Conservation (phyloP, 2,888 invertebrate species). For the Beris chalybata region DNA sequence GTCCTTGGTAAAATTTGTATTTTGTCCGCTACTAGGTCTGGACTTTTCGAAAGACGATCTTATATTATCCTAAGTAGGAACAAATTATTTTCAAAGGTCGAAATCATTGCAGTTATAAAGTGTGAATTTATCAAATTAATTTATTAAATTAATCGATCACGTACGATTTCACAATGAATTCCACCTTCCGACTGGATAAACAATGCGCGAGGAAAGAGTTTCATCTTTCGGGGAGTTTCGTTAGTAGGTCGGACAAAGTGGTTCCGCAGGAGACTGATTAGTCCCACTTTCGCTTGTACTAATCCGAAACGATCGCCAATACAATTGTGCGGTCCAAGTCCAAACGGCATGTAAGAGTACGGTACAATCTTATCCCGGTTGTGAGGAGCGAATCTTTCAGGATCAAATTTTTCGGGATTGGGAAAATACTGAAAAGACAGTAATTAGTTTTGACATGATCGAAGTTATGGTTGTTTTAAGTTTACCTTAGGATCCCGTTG, state of each 20-base stretch:
- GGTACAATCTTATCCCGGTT: conserved; percentile 46
- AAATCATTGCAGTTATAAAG: background rate
- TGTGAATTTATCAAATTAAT: background rate
- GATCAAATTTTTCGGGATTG: conserved; percentile 51
- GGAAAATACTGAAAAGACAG: conserved; percentile 47
- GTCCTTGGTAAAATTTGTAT: no score
- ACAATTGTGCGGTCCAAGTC: conserved; percentile 52
- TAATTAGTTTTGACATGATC: background rate
- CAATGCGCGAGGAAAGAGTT: conserved; percentile 48
- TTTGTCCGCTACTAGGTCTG: no score
- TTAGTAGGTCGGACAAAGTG: conserved; percentile 46
- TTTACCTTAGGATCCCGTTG: conserved; percentile 52
- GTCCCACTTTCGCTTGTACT: conserved; percentile 50
- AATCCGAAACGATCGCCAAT: conserved; percentile 53
- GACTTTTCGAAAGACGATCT: no score
- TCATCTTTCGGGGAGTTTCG: conserved; percentile 44
- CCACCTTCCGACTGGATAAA: conserved; percentile 46
- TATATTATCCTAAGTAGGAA: no score
- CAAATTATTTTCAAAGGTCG: no score
- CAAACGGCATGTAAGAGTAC: conserved; percentile 51
- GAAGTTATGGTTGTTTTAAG: background rate
- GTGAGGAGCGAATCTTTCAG: conserved; percentile 50
- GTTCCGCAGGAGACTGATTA: conserved; percentile 51
- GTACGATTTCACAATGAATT: conserved; percentile 47
- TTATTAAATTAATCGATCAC: conserved; percentile 6